Evolutionary conservation across 2,888 invertebrate genomes (phyloP).

Genomic region (Ischnus inquisitorius): DNA sequence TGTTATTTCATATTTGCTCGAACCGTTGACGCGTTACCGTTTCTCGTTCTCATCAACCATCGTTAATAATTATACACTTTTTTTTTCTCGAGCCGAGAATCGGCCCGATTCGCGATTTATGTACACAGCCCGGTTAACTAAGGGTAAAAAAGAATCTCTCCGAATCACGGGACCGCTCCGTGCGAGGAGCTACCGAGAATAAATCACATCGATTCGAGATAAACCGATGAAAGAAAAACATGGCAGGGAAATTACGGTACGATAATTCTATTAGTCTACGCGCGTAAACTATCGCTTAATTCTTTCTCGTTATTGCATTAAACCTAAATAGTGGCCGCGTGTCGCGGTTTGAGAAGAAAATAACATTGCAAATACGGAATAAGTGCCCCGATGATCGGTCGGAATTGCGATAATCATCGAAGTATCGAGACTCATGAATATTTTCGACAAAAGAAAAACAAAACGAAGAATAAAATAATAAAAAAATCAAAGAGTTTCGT

Average conservation of each 20-base stretch:
- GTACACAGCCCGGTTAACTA: background rate
- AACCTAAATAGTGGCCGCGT: background rate
- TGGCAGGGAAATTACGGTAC: background rate
- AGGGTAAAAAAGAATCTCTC: background rate
- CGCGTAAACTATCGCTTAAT: constrained; percentile 7
- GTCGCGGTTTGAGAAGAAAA: background rate
- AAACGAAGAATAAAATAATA: background rate
- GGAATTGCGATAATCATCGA: no score
- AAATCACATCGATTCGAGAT: background rate
- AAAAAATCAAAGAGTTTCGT: background rate
- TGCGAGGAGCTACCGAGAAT: background rate
- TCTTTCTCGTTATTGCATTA: background rate
- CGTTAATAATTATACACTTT: constrained; percentile 32
- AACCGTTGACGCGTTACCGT: constrained; percentile 34
- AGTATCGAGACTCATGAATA: background rate
- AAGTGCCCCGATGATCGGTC: no score
- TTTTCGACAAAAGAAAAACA: background rate
- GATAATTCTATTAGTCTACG: background rate
- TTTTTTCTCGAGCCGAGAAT: background rate
- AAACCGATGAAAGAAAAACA: background rate
- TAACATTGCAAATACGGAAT: background rate
- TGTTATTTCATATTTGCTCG: constrained; percentile 2
- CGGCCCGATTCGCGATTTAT: background rate
- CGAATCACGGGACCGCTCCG: background rate
- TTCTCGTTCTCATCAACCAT: background rate